Base-by-base conservation (phyloP, 2,888 invertebrate genomes). In the Dryomyza anilis region DNA sequence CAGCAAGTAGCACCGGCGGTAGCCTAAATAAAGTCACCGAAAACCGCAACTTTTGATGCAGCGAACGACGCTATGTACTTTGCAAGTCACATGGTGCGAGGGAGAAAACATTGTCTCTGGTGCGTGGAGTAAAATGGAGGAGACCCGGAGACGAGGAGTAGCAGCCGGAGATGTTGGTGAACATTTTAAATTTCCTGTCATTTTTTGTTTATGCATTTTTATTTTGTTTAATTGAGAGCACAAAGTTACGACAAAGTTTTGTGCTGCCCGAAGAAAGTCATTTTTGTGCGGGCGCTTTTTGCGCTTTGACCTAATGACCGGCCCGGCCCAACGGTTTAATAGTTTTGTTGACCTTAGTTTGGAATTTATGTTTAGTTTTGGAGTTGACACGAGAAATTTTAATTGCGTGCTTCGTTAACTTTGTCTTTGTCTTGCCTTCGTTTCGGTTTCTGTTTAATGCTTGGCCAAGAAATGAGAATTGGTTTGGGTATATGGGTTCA, bases 281-380 rank as follows among this genome's bases (percentile, higher is more conserved):
- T 10, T 21, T 23, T 56, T 23, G 16, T 52, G n/a, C n/a, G 16
- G 19, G 50, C 19, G 56, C 39, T 39, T 25, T 3, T 27, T 25
- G 25, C 50, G 39, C 36, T 56, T 36, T 56, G 56, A 56, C 56
- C 56, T 39, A 39, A 39, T 56, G 56, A 39, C 56, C 56, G 36
- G 56, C 25, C 30, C 23, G 23, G 12, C 1, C 3, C 27, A 7
- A 27, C 27, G 23, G 23, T 25, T 52, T 21, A 5, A 21, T n/a
- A n/a, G n/a, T 21, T 29, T 16, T 56, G 1, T 23, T 25, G 56
- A 39, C 56, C 56, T 56, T 56, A 23, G 50, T 10, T 14, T 25
- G 25, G n/a, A 52, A 52, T 52, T 29, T n/a, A n/a, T n/a, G 50
- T 52, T 25, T 52, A 25, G 50, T 23, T n/a, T 25, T 52, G 3